Conservation (phyloP, 2,113 vertebrate genomes). For the Syrrhaptes paradoxus region DNA sequence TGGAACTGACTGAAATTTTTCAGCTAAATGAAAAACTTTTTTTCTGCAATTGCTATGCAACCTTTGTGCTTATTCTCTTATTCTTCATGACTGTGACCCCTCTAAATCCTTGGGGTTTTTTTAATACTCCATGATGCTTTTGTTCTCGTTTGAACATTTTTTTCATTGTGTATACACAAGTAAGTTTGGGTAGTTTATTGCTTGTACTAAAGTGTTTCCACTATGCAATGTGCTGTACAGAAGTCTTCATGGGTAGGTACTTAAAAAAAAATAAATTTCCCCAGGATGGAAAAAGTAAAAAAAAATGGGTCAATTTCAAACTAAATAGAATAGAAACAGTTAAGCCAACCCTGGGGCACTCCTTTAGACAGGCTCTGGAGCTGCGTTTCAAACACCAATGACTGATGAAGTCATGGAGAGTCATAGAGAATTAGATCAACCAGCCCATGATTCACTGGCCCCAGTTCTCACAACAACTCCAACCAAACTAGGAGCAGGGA, state of each 20-base stretch:
- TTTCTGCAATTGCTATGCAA: neutral
- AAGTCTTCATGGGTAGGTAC: neutral
- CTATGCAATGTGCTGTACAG: neutral
- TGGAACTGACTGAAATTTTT: neutral
- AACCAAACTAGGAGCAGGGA: neutral
- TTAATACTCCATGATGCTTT: neutral
- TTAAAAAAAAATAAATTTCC: neutral
- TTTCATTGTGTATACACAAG: neutral
- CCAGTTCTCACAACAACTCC: neutral
- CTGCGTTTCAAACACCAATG: neutral
- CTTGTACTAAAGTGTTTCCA: neutral
- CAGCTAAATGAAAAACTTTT: neutral
- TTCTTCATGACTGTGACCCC: neutral
- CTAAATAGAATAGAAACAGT: constrained; percentile 49
- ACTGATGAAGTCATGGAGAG: constrained; percentile 54
- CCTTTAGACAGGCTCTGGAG: constrained; percentile 31
- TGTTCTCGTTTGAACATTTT: neutral
- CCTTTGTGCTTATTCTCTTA: neutral
- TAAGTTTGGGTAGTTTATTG: neutral
- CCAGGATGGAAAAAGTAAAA: neutral
- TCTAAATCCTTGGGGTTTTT: neutral
- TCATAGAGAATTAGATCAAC: constrained; percentile 12
- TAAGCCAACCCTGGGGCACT: constrained; percentile 42
- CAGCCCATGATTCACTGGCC: constrained; percentile 40
- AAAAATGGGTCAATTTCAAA: neutral